Conservation (phyloP, 2,797 vertebrate genomes). For the Hypotaenidia okinawae region DNA sequence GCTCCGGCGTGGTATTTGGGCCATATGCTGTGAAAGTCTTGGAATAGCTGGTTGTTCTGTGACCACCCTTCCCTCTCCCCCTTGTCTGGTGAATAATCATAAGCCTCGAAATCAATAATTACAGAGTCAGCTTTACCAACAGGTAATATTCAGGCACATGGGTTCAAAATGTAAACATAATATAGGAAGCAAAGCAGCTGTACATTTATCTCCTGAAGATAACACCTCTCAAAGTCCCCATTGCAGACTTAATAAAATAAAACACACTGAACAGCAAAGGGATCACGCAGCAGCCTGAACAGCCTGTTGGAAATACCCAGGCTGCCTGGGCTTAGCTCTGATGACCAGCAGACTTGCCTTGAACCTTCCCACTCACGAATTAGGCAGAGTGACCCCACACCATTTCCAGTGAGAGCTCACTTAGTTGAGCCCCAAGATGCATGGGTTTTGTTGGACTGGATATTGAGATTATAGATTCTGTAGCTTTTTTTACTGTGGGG, state of each 20-base stretch:
- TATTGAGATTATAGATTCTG: conserved; percentile 38
- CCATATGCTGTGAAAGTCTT: background rate
- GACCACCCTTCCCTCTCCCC: background rate
- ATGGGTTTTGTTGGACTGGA: background rate
- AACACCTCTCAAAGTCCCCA: conserved; percentile 13
- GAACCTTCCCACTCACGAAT: background rate
- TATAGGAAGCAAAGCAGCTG: conserved; percentile 30
- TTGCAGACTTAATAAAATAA: conserved; percentile 35
- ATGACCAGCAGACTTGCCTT: background rate
- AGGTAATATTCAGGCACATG: conserved; percentile 8
- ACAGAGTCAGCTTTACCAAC: conserved; percentile 35
- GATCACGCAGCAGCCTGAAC: background rate
- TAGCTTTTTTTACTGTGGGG: background rate
- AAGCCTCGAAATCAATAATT: conserved; percentile 60
- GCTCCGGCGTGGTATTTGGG: background rate
- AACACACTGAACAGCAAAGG: background rate
- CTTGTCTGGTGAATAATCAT: background rate
- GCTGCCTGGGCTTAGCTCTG: background rate
- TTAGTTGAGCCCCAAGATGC: background rate
- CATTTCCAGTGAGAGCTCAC: background rate
- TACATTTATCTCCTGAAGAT: conserved; percentile 45
- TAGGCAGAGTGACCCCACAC: background rate
- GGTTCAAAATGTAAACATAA: conserved; percentile 37
- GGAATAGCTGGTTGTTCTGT: background rate
- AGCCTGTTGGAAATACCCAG: background rate